Conservation (phyloP, 2,113 vertebrate species). For the Xiphophorus couchianus region DNA sequence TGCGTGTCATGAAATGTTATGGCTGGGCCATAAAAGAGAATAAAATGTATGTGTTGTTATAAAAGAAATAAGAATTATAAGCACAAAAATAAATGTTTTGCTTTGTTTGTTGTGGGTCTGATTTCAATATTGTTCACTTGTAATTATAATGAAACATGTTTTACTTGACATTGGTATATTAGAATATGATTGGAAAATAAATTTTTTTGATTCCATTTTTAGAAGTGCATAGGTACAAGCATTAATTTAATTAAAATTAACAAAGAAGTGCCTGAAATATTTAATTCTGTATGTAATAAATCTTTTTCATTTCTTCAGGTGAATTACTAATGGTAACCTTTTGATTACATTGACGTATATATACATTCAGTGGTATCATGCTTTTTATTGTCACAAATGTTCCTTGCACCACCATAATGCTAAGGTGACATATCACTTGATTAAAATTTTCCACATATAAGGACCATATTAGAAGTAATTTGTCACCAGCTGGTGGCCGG, state of each 20-base stretch:
- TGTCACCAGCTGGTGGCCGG: neutral
- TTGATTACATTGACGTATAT: neutral
- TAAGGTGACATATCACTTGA: too few relatives aligned
- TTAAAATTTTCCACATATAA: too few relatives aligned
- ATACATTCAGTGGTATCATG: neutral
- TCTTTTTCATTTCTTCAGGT: neutral
- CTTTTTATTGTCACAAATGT: neutral
- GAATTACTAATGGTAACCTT: neutral
- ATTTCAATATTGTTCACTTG: constrained; percentile 10
- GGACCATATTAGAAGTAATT: neutral
- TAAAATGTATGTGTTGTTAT: constrained; percentile 44
- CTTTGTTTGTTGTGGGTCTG: constrained; percentile 25
- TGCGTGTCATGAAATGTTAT: constrained; percentile 56
- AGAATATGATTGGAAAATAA: neutral
- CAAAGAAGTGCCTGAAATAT: neutral
- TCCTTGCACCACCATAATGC: too few relatives aligned
- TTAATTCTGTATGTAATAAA: neutral
- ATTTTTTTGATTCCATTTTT: neutral
- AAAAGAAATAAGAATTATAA: constrained; percentile 53
- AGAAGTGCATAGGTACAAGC: too few relatives aligned
- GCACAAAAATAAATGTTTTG: constrained; percentile 75
- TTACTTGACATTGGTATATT: neutral
- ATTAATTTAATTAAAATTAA: neutral
- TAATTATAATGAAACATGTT: neutral
- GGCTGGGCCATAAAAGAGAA: constrained; percentile 71